Evolutionary conservation across 1,140 invertebrate genomes (phyloP).

Genomic region (Drosophila parabipectinata): DNA sequence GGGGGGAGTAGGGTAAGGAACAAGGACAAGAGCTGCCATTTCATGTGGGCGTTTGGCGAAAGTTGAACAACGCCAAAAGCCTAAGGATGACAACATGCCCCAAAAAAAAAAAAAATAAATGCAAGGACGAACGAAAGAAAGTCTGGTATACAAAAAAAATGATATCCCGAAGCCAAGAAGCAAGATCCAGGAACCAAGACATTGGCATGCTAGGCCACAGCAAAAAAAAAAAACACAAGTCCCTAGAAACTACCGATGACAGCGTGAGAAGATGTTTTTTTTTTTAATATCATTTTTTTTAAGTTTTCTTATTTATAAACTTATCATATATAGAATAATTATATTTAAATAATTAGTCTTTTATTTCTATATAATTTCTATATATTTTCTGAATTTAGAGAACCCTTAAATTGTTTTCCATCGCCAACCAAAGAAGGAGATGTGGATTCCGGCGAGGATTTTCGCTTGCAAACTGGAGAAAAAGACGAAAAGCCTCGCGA

Average conservation of each 20-base stretch:
- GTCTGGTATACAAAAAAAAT: conserved; percentile 6
- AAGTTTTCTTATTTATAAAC: too few species aligned
- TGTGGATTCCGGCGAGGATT: conserved; percentile 59
- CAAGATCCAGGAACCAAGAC: conserved; percentile 19
- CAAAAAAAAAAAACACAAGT: conserved; percentile 37
- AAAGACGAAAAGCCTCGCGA: conserved; percentile 44
- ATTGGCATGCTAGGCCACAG: conserved; percentile 38
- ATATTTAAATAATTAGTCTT: neutral
- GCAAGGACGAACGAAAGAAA: conserved; percentile 4
- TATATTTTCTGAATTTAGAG: neutral
- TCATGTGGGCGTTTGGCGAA: conserved; percentile 54
- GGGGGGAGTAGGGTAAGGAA: conserved; percentile 10
- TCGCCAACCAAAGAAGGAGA: conserved; percentile 25
- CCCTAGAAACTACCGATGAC: neutral
- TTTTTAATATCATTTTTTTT: neutral
- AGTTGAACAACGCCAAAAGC: conserved; percentile 63
- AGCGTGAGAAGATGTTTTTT: neutral
- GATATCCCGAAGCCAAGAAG: conserved; percentile 6
- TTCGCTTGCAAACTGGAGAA: conserved; percentile 59
- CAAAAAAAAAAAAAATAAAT: conserved; percentile 27
- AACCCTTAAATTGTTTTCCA: neutral
- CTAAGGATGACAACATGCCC: conserved; percentile 61
- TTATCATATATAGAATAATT: too few species aligned
- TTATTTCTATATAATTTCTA: neutral
- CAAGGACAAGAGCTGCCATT: conserved; percentile 48